Base-by-base conservation (phyloP, 2,113 vertebrate species). In the Micronycteris hirsuta region DNA sequence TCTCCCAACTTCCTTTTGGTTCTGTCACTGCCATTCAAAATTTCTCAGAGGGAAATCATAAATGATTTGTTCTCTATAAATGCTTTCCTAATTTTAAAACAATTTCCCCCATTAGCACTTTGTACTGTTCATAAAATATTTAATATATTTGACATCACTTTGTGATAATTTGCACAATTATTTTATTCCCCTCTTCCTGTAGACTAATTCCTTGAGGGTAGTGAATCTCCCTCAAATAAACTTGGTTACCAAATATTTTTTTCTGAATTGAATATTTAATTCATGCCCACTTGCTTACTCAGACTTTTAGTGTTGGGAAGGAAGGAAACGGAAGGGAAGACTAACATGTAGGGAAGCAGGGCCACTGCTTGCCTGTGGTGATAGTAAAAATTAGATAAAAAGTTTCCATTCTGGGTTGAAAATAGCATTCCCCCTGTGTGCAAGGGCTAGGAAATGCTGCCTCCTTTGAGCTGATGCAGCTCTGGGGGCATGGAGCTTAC, bases 81-180 rank as follows among this genome's bases (percentile, higher is more conserved):
- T 1, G 19, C 28, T 86, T 85, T n/a, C 28, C 49, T 91, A 41
- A 76, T 52, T 91, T 96, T 49, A 81, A 93, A 91, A 96, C 71
- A 80, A 74, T 54, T 89, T 67, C 47, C 56, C 80, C 33, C 81
- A 56, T 83, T 56, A 36, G 65, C 28, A 93, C 67, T 82, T 71
- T 89, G 47, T 94, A 82, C 61, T 58, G 82, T 43, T 91, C 49
- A 84, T 49, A 92, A 90, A 58, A 80, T 74, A 89, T 68, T 95
- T 63, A 78, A 65, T 26, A 78, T 85, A 58, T 74, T 85, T n/a
- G 52, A 80, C 52, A 56, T 81, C 47, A 26, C 45, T 71, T 71
- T 67, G 56, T 31, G 45, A 58, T 70, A 81, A 89, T 67, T 89
- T 86, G 36, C 45, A 71, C 7, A 85, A 76, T 31, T 67, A 91